Evolutionary conservation across 2,113 vertebrate species (phyloP).

Genomic region (Ammodramus savannarum): DNA sequence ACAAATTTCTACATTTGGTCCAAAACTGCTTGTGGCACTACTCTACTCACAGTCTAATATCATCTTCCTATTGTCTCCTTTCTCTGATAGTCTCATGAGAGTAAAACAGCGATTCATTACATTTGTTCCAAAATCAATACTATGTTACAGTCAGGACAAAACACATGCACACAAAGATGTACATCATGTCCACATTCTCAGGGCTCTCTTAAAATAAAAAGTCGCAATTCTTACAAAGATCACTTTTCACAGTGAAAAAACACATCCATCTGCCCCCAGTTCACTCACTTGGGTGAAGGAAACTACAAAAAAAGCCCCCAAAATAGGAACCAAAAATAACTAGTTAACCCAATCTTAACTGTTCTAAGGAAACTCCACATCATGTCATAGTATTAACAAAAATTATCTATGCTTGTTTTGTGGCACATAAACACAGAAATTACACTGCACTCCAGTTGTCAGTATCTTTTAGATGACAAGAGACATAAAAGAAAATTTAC

Average conservation of each 20-base stretch:
- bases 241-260: neutral
- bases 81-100: neutral
- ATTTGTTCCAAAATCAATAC: neutral
- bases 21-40: neutral
- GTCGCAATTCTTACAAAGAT: neutral
- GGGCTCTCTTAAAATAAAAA: neutral
- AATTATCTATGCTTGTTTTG: neutral
- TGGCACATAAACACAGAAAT: neutral
- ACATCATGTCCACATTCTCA: neutral
- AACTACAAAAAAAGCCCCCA: neutral
- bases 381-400: neutral
- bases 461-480: neutral
- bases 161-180: neutral
- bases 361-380: neutral
- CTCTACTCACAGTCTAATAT: neutral
- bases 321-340: neutral
- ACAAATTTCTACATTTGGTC: neutral
- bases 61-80: neutral
- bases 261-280: fast-evolving
- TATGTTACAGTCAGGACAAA: neutral
- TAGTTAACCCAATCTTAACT: neutral
- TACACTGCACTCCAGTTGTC: neutral
- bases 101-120: neutral
- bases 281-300: neutral
- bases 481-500: neutral